Base-by-base conservation (phyloP, 2,888 invertebrate genomes). In the Prenolepis imparis region DNA sequence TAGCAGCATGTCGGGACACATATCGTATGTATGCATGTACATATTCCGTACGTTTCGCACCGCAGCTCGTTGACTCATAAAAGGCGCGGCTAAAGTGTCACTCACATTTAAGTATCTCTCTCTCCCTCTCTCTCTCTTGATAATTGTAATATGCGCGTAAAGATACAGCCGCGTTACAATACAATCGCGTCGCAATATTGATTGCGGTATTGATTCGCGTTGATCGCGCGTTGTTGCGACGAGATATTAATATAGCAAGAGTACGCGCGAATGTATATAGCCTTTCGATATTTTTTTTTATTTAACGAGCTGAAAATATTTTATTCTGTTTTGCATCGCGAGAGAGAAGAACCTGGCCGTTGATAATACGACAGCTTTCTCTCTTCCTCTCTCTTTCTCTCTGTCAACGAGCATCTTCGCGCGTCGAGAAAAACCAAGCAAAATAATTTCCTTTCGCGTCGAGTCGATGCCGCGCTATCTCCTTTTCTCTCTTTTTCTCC, bases 361-460 rank as follows among this genome's bases (percentile, higher is more conserved):
- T 75, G 55, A 66, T 55, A 55, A 67, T 67, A 28, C 24, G 52
- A 39, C 52, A 55, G 24, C 9, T n/a, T 18, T 63, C 57, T 36
- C 28, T 24, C 55, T 32, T 12, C 24, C 36, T 70, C 24, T 73
- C 55, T 48, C 52, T 12, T n/a, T 28, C 39, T 41, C 32, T 44
- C 57, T 52, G 59, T 68, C 68, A 73, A 74, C 77, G 81, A 81
- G 80, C 87, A 75, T 41, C 78, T 78, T 59, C 41, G 57, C 41
- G 57, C 85, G 83, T 61, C 81, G 86, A 90, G 90, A 91, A 92
- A 92, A 93, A 90, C 90, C 86, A 91, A 93, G 90, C 87, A 92
- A 92, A 93, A 92, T 93, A 92, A 93, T 93, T 93, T 90, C 82
- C 88, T 83, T 80, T 87, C 87, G 84, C 73, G 77, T 81, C 84